Percentiles rank a stretch among this genome's conserved stretches.
Conservation (phyloP, 2,797 vertebrate genomes). For the Amblyopsis hoosieri region DNA sequence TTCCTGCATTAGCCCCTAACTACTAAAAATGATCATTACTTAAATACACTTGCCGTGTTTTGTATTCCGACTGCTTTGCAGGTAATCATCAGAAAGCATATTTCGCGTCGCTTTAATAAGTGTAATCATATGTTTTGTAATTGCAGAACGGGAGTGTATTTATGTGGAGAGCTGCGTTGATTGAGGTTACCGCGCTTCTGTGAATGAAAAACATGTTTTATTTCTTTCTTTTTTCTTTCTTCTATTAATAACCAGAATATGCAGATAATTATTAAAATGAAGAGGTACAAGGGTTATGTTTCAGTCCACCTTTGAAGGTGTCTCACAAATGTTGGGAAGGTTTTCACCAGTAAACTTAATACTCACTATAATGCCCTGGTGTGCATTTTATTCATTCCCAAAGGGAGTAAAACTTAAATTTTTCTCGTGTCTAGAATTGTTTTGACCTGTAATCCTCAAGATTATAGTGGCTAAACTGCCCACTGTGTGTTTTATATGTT, state of each 20-base stretch:
- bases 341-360: too few relatives aligned
- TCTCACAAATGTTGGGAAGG: too few relatives aligned
- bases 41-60: not conserved
- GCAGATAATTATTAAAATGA: not conserved
- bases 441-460: slow-evolving; percentile 73
- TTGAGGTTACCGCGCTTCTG: not conserved
- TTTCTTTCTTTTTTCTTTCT: not conserved
- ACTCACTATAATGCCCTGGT: not conserved
- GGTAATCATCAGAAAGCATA: not conserved
- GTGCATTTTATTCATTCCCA: slow-evolving; percentile 34
- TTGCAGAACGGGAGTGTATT: not conserved
- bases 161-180: not conserved
- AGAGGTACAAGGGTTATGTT: too few relatives aligned
- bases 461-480: slow-evolving; percentile 73
- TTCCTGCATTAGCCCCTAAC: slow-evolving; percentile 12
- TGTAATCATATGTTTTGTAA: slow-evolving; percentile 5
- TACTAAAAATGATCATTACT: not conserved
- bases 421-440: slow-evolving; percentile 54
- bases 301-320: too few relatives aligned
- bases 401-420: slow-evolving; percentile 22
- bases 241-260: not conserved
- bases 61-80: not conserved
- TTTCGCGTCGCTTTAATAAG: not conserved
- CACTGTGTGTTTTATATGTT: slow-evolving; percentile 66
- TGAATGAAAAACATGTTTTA: not conserved